These are phyloP conservation scores for Nothocercus nigrocapillus DNA, from an alignment of 2,113 vertebrate genomes.

Conservation along the genomic window DNA sequence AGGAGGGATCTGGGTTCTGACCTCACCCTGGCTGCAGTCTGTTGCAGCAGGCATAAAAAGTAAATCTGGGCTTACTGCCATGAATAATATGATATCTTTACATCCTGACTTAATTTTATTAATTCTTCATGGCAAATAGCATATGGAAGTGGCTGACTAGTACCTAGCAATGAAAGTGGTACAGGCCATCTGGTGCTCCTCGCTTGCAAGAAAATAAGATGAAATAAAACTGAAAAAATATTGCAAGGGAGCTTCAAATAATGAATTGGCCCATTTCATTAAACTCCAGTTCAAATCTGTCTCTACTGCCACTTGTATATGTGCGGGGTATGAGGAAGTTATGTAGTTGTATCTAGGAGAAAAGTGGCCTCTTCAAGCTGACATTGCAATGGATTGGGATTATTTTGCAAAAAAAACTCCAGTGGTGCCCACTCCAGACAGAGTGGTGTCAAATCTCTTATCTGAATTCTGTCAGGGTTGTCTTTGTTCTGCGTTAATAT, in stretches of 20 bases:
- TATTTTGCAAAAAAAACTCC: neutral
- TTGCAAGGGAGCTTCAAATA: conserved; percentile 16
- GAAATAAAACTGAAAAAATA: conserved; percentile 19
- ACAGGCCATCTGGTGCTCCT: conserved; percentile 41
- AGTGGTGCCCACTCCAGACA: neutral
- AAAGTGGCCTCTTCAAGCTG: neutral
- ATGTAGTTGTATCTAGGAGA: neutral
- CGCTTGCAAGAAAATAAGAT: neutral
- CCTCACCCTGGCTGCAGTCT: neutral
- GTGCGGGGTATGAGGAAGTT: neutral
- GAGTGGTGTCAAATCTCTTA: neutral
- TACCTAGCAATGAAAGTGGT: conserved; percentile 26
- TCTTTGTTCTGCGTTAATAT: neutral
- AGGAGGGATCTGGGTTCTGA: conserved; percentile 11
- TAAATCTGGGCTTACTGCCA: conserved; percentile 58
- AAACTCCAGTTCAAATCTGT: conserved; percentile 27
- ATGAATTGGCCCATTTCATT: conserved; percentile 61
- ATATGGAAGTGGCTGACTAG: conserved; percentile 52
- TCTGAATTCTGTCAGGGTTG: neutral
- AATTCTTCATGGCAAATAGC: conserved; percentile 66
- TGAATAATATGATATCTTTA: conserved; percentile 65
- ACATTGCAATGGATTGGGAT: neutral
- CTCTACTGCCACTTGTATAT: neutral
- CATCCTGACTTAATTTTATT: conserved; percentile 67
- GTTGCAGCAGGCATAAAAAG: conserved; percentile 29